Evolutionary conservation across 2,888 invertebrate species (phyloP), one percentile per base, ranked within the genome.

Genomic region (Temnothorax unifasciatus): DNA sequence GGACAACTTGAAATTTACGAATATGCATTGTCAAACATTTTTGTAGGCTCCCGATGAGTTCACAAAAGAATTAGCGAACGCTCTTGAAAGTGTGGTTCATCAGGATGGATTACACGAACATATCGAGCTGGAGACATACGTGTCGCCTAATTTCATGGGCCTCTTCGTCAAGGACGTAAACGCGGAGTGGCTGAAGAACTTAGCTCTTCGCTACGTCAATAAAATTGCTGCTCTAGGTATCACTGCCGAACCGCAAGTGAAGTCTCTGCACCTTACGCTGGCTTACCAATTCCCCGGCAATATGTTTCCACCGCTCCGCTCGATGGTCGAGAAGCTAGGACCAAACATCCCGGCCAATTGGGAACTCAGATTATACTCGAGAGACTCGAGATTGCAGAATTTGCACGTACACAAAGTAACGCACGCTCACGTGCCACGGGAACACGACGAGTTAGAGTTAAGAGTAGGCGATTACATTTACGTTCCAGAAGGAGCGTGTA

Each of bases 101-200:
- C 96, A 96, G 93, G 96, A 97, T 47, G 97, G 97, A 2, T 96
- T 96, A 64, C 96, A 96, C 68, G 93, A 93, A 21, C 90, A 91
- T 21, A 95, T 97, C 38, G 96, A 96, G 89, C 95, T 98, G 73
- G 98, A 98, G 94, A 97, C 97, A 0, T 98, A 98, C 92, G 96
- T 97, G 71, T 98, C 98, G 44, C 97, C 97, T 25, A 98, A 98
- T 95, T 99, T 98, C 94, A 98, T 99, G 97, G 99, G 98, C 0
- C 96, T 98, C 71, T 98, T 98, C 95, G 97, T 98, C 2, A 97
- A 97, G 18, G 97, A 98, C 90, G 96, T 97, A 87, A 97, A 97
- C 95, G 97, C 98, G 0, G 97, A 97, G 89, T 97, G 97, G 94
- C 95, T 98, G 82, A 97, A 97, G 93, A 96, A 97, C 89, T 96